Percentiles rank a stretch among this genome's conserved stretches.
Evolutionary conservation across 2,888 invertebrate genomes (phyloP).

Genomic region (Volucella inflata): DNA sequence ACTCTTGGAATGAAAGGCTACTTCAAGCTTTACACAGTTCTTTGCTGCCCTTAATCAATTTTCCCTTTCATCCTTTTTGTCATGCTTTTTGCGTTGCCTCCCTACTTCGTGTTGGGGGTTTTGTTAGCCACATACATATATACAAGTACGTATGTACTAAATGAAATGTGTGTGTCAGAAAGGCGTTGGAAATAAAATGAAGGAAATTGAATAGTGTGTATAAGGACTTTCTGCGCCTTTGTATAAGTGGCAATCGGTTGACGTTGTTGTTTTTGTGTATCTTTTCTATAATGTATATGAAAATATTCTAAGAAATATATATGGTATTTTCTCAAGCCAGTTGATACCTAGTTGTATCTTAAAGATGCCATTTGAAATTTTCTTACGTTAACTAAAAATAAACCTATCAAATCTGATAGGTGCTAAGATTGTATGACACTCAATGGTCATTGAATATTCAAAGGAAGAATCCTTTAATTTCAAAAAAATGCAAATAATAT

Average conservation of each 20-base stretch:
- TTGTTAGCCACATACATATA: slow-evolving; percentile 50
- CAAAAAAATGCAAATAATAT: background rate
- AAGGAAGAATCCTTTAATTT: no score
- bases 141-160: slow-evolving; percentile 20
- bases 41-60: slow-evolving; percentile 42
- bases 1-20: slow-evolving; percentile 55
- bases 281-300: slow-evolving; percentile 45
- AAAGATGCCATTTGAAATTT: no score
- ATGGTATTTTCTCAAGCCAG: slow-evolving; percentile 48
- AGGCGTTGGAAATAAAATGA: slow-evolving; percentile 73
- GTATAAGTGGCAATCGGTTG: slow-evolving; percentile 64
- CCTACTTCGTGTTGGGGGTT: slow-evolving; percentile 47
- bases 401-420: no score
- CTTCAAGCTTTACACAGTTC: slow-evolving; percentile 34
- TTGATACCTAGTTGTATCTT: slow-evolving; percentile 3
- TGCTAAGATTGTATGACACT: no score
- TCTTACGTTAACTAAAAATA: no score
- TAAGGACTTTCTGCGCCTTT: slow-evolving; percentile 68
- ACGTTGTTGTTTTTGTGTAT: slow-evolving; percentile 72
- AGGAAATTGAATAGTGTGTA: slow-evolving; percentile 72
- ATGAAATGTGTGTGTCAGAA: slow-evolving; percentile 42
- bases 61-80: slow-evolving; percentile 11
- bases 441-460: no score
- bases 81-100: slow-evolving; percentile 52
- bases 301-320: slow-evolving; percentile 32